phyloP scores from a whole-genome alignment of 1,140 invertebrate genomes.

The Megalonaias nervosa region DNA sequence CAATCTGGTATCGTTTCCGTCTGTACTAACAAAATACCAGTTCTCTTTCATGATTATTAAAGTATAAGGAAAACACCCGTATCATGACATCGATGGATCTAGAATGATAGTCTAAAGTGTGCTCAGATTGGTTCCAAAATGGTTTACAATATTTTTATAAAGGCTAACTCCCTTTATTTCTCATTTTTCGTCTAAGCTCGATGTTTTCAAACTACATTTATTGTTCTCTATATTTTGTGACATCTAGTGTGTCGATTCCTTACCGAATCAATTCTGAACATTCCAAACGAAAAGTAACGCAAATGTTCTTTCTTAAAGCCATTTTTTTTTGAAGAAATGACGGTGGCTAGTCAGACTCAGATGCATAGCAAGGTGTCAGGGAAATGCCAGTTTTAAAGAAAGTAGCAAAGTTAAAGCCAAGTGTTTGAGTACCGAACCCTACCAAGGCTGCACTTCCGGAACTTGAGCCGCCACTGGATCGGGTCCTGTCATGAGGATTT shows the following conservation, averaged over 20 bases:
- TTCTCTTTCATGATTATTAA: too few relatives aligned
- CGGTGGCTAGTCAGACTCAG: not conserved
- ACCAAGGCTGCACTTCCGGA: conserved; percentile 41
- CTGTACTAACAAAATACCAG: too few relatives aligned
- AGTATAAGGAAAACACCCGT: too few relatives aligned
- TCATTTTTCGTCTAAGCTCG: too few relatives aligned
- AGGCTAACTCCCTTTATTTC: too few relatives aligned
- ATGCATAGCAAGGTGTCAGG: not conserved
- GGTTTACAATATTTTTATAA: too few relatives aligned
- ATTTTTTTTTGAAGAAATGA: not conserved
- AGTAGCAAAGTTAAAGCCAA: not conserved
- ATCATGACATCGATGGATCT: too few relatives aligned
- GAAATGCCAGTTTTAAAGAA: not conserved
- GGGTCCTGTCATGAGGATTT: conserved; percentile 21
- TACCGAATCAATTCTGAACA: not conserved
- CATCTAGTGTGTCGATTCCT: not conserved
- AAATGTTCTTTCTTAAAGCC: not conserved
- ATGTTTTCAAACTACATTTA: too few relatives aligned
- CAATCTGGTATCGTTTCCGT: too few relatives aligned
- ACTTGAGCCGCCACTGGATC: conserved; percentile 33
- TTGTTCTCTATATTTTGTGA: too few relatives aligned
- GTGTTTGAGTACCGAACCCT: conserved; percentile 2
- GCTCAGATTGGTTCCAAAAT: too few relatives aligned
- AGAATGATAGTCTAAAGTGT: too few relatives aligned
- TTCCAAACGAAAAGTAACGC: not conserved